phyloP scores from a whole-genome alignment of 2,113 vertebrate species.

The Fulica atra region DNA sequence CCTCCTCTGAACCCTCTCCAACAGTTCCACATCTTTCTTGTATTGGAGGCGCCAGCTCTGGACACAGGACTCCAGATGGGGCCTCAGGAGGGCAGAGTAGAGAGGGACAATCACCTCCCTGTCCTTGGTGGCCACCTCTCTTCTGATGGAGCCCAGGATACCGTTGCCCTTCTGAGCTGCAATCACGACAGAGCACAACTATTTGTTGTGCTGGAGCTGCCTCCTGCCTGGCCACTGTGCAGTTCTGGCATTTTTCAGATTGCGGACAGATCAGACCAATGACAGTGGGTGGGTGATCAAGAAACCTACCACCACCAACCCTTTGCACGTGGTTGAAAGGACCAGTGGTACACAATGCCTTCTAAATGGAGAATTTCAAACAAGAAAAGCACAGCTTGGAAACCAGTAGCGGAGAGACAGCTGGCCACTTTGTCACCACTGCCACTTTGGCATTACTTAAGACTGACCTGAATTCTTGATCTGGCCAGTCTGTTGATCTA shows the following conservation, averaged over 20 bases:
- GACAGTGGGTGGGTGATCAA: background rate
- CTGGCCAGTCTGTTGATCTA: background rate
- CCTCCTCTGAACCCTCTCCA: too few species aligned
- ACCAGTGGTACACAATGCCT: background rate
- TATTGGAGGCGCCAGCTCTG: too few species aligned
- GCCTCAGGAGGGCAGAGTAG: too few species aligned
- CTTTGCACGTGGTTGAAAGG: background rate
- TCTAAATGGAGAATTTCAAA: background rate
- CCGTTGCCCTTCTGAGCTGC: too few species aligned
- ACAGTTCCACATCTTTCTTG: too few species aligned
- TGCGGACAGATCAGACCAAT: background rate
- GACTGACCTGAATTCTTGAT: slow-evolving; percentile 27
- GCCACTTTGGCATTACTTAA: slow-evolving; percentile 2
- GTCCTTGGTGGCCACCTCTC: too few species aligned
- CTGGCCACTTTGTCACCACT: background rate
- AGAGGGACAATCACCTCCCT: too few species aligned
- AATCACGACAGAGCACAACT: background rate
- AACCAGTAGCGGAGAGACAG: background rate
- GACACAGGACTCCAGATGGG: too few species aligned
- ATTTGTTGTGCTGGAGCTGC: background rate
- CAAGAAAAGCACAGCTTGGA: background rate
- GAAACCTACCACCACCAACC: background rate
- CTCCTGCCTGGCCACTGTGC: background rate
- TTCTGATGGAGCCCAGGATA: too few species aligned
- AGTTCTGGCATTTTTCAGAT: background rate